These are phyloP conservation scores for Hozukius guyotensis DNA, from an alignment of 2,797 vertebrate genomes.

Conservation along the genomic window DNA sequence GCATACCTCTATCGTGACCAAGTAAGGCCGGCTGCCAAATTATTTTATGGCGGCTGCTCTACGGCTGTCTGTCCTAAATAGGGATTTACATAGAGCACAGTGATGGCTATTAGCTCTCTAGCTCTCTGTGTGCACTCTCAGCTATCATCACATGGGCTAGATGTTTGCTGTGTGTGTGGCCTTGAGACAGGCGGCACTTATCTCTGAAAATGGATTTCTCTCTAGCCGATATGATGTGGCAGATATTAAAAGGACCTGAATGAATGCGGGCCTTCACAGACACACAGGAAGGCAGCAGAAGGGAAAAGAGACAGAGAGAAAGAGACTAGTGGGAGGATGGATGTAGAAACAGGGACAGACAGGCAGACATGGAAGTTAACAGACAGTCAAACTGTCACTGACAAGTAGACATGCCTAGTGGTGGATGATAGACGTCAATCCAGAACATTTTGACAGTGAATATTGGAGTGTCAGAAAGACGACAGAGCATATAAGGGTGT, in stretches of 20 bases:
- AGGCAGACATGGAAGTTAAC: constrained; percentile 46
- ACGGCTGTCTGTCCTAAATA: constrained; percentile 61
- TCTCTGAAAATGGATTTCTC: constrained; percentile 68
- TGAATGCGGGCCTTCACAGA: constrained; percentile 61
- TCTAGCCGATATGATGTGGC: constrained; percentile 59
- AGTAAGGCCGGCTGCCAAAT: constrained; percentile 75
- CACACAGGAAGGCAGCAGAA: constrained; percentile 53
- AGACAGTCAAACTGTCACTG: constrained; percentile 44
- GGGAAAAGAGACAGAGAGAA: constrained; percentile 45
- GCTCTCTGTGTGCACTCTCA: constrained; percentile 35
- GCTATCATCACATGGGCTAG: constrained; percentile 34
- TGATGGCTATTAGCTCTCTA: constrained; percentile 39
- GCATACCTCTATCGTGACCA: constrained; percentile 71
- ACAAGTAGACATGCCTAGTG: constrained; percentile 32
- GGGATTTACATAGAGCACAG: constrained; percentile 68
- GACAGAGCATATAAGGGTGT: constrained; percentile 5
- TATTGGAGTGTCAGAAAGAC: constrained; percentile 9
- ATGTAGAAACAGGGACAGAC: constrained; percentile 55
- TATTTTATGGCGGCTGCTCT: constrained; percentile 64
- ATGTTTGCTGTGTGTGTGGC: constrained; percentile 64
- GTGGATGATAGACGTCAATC: constrained; percentile 39
- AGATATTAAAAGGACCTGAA: constrained; percentile 68
- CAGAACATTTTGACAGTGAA: constrained; percentile 46
- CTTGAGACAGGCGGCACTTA: constrained; percentile 63
- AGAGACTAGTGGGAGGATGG: constrained; percentile 56